Evolutionary conservation across 2,113 vertebrate genomes (phyloP).

Genomic region (Illadopsis cleaveri): DNA sequence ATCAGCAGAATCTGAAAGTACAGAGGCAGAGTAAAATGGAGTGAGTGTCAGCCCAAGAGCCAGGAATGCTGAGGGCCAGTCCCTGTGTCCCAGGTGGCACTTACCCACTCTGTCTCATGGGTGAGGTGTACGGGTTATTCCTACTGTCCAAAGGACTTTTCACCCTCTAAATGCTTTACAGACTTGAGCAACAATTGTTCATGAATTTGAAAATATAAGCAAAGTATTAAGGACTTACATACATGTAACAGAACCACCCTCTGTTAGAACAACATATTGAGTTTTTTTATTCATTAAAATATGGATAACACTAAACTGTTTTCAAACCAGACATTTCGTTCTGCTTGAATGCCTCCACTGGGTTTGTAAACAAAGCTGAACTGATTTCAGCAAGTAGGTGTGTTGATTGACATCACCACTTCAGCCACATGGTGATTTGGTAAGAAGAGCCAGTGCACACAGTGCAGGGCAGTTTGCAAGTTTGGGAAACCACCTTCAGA

Average conservation of each 20-base stretch:
- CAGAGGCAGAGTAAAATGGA: neutral
- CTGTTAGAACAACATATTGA: conserved; percentile 1
- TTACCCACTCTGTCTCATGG: neutral
- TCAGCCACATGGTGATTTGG: neutral
- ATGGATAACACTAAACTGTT: neutral
- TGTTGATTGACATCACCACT: neutral
- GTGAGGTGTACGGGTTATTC: neutral
- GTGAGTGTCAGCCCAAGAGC: neutral
- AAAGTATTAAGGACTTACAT: neutral
- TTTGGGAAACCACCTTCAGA: neutral
- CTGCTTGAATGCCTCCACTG: neutral
- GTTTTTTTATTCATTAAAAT: conserved; percentile 16
- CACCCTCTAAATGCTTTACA: neutral
- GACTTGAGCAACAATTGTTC: neutral
- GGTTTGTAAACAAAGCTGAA: neutral
- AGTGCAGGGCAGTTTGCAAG: neutral
- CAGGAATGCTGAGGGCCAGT: neutral
- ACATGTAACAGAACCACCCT: neutral
- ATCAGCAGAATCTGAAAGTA: conserved; percentile 33
- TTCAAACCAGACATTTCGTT: neutral
- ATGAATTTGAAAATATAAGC: neutral
- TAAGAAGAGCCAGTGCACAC: neutral
- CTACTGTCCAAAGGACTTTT: neutral
- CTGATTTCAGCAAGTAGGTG: neutral
- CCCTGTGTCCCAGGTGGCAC: neutral